Evolutionary conservation across 2,113 vertebrate species (phyloP), one percentile per base, ranked within the genome.

Genomic region (Mastomys coucha): DNA sequence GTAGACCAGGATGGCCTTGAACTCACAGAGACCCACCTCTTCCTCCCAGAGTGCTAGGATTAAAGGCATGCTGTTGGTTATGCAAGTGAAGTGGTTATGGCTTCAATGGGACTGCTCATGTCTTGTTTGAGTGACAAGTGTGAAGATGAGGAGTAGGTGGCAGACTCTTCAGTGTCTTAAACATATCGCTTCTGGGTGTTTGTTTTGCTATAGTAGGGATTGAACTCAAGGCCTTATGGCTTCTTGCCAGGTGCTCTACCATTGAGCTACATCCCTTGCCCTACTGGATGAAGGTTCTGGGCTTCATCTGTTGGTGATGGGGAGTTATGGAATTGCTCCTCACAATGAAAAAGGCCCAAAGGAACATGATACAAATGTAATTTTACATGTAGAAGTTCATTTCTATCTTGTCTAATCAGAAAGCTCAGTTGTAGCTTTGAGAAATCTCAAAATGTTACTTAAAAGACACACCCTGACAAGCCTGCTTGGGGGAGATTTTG

Each of bases 381-480:
- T 96, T 89, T 97, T 77, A 93, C 31, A 88, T 39, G 91, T 53
- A 89, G 73, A 94, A 88, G 56, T 56, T 33, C n/a, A 73, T 77
- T 69, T 91, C 91, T 31, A 92, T 91, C 36, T 65, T 93, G 70
- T 42, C 9, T 90, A 93, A 80, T 53, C 56, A 94, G 33, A 60
- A 36, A 88, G 39, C 33, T 88, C 53, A 75, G 39, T 9, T 51
- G n/a, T 89, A 80, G 65, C 67, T 96, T 96, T 95, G 45, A 89
- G 78, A 94, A 96, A 95, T 24, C 31, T 88, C 92, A 56, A 26
- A 75, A 24, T 31, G 26, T 86, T 81, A 63, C 76, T 96, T 56
- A 94, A 72, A 97, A 97, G 86, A 81, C 24, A 88, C 4, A 75
- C 42, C 85, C 65, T 87, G 56, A 94, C 72, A 93, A 92, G 39